Evolutionary conservation across 2,888 invertebrate genomes (phyloP).

Genomic region (Acronicta leporina): DNA sequence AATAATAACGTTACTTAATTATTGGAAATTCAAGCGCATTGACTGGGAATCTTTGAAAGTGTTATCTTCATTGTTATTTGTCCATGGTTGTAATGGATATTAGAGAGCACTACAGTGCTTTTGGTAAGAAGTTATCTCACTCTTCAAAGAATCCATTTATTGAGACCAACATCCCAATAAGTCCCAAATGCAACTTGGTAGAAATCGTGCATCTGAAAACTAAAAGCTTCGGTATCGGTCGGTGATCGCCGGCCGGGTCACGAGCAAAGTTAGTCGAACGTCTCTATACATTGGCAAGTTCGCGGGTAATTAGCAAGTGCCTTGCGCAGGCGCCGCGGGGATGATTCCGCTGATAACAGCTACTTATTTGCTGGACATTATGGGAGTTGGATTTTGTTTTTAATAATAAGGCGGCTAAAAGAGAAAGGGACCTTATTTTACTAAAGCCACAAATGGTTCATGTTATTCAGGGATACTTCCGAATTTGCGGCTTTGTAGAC

Average conservation of each 20-base stretch:
- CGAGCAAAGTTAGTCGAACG: conserved; percentile 54
- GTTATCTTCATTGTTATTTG: not conserved
- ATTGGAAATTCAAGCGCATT: no score
- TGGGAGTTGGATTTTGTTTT: conserved; percentile 29
- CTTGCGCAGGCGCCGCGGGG: conserved; percentile 61
- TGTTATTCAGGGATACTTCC: no score
- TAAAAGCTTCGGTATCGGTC: conserved; percentile 47
- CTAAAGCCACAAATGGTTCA: no score
- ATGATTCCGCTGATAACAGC: conserved; percentile 48
- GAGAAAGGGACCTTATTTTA: no score
- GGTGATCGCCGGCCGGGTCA: conserved; percentile 55
- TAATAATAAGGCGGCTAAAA: conserved; percentile 20
- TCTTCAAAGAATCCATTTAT: conserved; percentile 4
- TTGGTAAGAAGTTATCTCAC: conserved; percentile 5
- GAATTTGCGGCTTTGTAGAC: no score
- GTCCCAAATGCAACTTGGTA: conserved; percentile 33
- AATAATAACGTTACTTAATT: no score
- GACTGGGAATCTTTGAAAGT: no score
- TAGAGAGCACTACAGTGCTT: not conserved
- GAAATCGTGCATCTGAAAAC: conserved; percentile 69
- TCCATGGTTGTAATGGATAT: no score
- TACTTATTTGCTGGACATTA: conserved; percentile 49
- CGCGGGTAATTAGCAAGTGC: conserved; percentile 66
- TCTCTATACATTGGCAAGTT: conserved; percentile 50
- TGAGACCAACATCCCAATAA: conserved; percentile 21